Conservation (phyloP, 2,797 vertebrate genomes). For the Mastacembelus armatus region DNA sequence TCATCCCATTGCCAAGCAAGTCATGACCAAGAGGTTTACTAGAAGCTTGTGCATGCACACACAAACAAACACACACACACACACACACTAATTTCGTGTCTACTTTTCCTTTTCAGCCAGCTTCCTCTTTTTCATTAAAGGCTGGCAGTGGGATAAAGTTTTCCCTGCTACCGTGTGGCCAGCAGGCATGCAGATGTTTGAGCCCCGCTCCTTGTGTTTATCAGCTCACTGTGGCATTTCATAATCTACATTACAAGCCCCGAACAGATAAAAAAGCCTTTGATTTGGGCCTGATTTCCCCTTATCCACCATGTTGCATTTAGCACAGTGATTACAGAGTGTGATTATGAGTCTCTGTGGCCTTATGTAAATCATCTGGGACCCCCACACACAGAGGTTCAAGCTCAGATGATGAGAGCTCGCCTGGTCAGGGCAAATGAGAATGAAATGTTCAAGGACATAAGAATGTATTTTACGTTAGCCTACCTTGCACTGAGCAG, state of each 20-base stretch:
- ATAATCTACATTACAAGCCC: slow-evolving; percentile 71
- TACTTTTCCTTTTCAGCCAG: slow-evolving; percentile 53
- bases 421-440: slow-evolving; percentile 27
- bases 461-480: slow-evolving; percentile 3
- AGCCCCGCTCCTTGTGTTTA: slow-evolving; percentile 67
- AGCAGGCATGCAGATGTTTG: slow-evolving; percentile 75
- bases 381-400: slow-evolving; percentile 52
- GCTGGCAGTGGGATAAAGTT: slow-evolving; percentile 60
- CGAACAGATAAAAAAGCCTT: slow-evolving; percentile 73
- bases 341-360: slow-evolving; percentile 64
- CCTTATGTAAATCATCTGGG: slow-evolving; percentile 69
- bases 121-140: slow-evolving; percentile 68
- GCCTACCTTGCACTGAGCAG: slow-evolving; percentile 13
- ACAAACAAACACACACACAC: slow-evolving; percentile 23
- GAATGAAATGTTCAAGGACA: slow-evolving; percentile 37
- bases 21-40: slow-evolving; percentile 66
- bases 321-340: slow-evolving; percentile 74
- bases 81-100: slow-evolving; percentile 30
- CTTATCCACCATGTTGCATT: slow-evolving; percentile 77
- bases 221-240: slow-evolving; percentile 74
- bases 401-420: slow-evolving; percentile 39
- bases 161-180: slow-evolving; percentile 75
- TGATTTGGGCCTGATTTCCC: slow-evolving; percentile 72
- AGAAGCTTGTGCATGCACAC: slow-evolving; percentile 41
- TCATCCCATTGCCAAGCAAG: slow-evolving; percentile 56